Evolutionary conservation across 35 echinoderm and acorn worm species (phyloP), one percentile per base, ranked within the genome.

Genomic region (Eucidaris tribuloides): DNA sequence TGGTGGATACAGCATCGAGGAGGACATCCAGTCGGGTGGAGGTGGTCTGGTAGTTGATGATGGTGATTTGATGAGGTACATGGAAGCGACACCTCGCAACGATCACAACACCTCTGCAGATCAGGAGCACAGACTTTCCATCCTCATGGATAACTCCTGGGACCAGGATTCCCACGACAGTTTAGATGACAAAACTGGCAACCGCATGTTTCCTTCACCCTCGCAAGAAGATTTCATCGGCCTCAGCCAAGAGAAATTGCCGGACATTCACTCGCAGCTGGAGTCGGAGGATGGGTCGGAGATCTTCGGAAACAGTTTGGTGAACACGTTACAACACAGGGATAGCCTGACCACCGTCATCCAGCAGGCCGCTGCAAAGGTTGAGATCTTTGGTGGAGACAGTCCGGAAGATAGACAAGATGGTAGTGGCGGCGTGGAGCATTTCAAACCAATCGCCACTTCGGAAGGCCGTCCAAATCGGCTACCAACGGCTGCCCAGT

Each of bases 401-500:
- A 74, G 68, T 44, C 68, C 68, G 0, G 68, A 74, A 22, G 40
- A 40, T 44, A 74, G 37, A 36, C 24, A 38, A 7, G 68, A 74
- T 22, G 44, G 68, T 44, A 40, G 68, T 35, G 68, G 68, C 38
- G 68, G 37, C 40, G 41, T 74, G 19, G 68, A 74, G 22, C 68
- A 74, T 22, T 74, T 74, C 36, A 74, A 74, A 74, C 68, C 68
- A 35, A 74, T 74, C 36, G 36, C 68, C 44, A 74, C 68, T 40
- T 74, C 68, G 24, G 11, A 41, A 14, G 24, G 68, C 24, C 3
- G 68, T 27, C 68, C 68, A 44, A 74, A 40, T 40, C 29, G 40
- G 37, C 68, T 36, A 24, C 68, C 24, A 74, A 74, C 68, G 38
- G 68, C 68, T 41, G 68, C 68, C 15, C 68, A 74, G 37, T 40